A percentile compares a stretch with the other conserved stretches of the same genome.
These are phyloP conservation scores for Platalea minor DNA, from an alignment of 2,797 vertebrate species.

Conservation along the genomic window DNA sequence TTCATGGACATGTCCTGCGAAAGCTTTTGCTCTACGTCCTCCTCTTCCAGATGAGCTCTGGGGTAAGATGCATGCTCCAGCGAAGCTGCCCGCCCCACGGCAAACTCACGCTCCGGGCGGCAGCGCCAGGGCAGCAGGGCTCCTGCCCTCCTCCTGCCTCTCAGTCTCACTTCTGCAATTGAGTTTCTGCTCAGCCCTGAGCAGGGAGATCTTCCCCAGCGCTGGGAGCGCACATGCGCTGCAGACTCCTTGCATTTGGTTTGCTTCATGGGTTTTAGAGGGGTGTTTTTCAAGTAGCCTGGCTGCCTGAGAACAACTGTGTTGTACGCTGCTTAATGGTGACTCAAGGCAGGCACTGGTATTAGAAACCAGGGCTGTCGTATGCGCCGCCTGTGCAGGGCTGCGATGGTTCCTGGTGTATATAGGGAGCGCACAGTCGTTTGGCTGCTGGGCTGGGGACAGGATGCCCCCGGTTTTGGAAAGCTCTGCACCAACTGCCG, in stretches of 20 bases:
- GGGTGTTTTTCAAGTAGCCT: neutral
- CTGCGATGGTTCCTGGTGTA: neutral
- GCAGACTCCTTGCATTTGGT: fast-evolving
- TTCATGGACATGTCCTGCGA: neutral
- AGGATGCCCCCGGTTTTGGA: neutral
- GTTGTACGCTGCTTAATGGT: neutral
- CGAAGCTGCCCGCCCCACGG: fast-evolving
- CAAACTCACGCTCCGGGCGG: neutral
- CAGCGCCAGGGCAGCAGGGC: neutral
- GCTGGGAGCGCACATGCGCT: fast-evolving
- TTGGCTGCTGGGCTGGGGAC: neutral
- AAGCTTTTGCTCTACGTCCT: neutral
- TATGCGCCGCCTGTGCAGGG: fast-evolving
- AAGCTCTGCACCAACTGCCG: fast-evolving
- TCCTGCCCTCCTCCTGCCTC: neutral
- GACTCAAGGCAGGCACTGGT: neutral
- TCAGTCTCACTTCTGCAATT: neutral
- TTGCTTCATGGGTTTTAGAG: neutral
- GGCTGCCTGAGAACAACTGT: neutral
- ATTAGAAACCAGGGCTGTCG: neutral
- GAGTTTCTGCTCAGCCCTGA: neutral
- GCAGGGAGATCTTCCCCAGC: neutral
- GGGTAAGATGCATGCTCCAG: neutral
- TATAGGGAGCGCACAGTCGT: fast-evolving
- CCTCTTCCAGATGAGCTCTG: neutral